A percentile compares a stretch with the other conserved stretches of the same genome.
phyloP scores from a whole-genome alignment of 1,140 invertebrate species.

The Battus philenor region DNA sequence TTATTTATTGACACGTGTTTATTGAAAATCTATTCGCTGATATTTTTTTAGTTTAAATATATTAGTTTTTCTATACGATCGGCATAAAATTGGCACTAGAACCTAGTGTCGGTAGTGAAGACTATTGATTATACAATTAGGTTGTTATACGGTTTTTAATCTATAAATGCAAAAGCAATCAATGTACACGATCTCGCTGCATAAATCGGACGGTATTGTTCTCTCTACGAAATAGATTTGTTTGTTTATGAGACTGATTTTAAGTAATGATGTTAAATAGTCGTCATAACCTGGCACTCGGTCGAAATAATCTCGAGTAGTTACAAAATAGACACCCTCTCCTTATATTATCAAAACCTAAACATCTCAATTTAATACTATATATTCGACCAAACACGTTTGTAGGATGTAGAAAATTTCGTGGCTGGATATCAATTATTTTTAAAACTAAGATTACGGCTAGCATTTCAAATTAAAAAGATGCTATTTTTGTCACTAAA shows the following conservation, averaged over 20 bases:
- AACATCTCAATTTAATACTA: background rate
- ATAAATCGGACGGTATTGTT: no score
- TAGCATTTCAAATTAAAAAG: constrained; percentile 45
- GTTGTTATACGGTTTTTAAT: background rate
- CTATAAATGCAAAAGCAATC: no score
- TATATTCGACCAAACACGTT: constrained; percentile 1
- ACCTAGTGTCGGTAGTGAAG: constrained; percentile 19
- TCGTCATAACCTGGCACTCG: constrained; percentile 31
- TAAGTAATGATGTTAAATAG: constrained; percentile 54
- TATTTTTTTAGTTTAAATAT: constrained; percentile 63
- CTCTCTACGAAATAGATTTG: constrained; percentile 21
- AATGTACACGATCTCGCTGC: no score
- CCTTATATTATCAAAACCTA: no score
- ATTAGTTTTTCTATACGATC: constrained; percentile 34
- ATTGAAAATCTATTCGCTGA: no score
- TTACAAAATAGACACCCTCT: no score
- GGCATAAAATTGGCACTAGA: background rate
- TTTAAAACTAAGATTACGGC: constrained; percentile 48
- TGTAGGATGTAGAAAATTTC: constrained; percentile 24
- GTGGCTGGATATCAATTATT: constrained; percentile 66
- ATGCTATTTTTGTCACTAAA: constrained; percentile 71
- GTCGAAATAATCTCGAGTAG: background rate
- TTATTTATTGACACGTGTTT: background rate
- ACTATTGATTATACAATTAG: constrained; percentile 17
- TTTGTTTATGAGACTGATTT: constrained; percentile 73